Base-by-base conservation (phyloP, 2,888 invertebrate genomes). In the Parthenolecanium corni region DNA sequence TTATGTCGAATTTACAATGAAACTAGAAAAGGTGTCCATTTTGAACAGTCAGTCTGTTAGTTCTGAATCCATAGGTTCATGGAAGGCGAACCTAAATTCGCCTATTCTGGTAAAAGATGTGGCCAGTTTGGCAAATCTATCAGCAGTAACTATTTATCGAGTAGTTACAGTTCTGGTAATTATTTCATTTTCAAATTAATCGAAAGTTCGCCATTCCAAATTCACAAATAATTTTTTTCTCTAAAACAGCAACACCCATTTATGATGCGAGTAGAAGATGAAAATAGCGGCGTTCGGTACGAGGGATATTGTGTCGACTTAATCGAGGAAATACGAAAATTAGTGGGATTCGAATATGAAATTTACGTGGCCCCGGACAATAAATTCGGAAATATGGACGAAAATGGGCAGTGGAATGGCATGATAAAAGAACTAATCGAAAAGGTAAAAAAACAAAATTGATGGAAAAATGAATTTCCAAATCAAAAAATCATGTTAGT, bases 301-400 rank as follows among this genome's bases (percentile, higher is more conserved):
- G 69, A 72, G 62, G 97, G 97, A 6, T 97, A 95, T 72, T 97
- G 96, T 73, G 90, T 96, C 66, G 96, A 97, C 71, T 78, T 97
- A 20, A 84, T 97, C 38, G 81, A 93, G 69, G 85, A 88, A 73
- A 92, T 97, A 64, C 83, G 87, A 36, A 78, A 84, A 64, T 83
- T 86, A 61, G 80, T 94, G 1, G 82, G 87, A 67, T 95, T 96
- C 72, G 91, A 92, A 70, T 97, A 93, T 73, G 90, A 89, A 70
- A 86, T 95, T 67, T 80, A 82, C 56, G 81, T 88, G 64, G 83
- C 84, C 1, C 81, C 85, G 12, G 93, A 94, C 71, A 83, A 83
- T 0, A 82, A 84, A 68, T 94, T 89, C 70, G 66, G 66, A 0
- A 84, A 84, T 61, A 89, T 96, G 87, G 86, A 89, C 69, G 86